Evolutionary conservation across 2,797 vertebrate genomes (phyloP).

Genomic region (Rhabdomys pumilio): DNA sequence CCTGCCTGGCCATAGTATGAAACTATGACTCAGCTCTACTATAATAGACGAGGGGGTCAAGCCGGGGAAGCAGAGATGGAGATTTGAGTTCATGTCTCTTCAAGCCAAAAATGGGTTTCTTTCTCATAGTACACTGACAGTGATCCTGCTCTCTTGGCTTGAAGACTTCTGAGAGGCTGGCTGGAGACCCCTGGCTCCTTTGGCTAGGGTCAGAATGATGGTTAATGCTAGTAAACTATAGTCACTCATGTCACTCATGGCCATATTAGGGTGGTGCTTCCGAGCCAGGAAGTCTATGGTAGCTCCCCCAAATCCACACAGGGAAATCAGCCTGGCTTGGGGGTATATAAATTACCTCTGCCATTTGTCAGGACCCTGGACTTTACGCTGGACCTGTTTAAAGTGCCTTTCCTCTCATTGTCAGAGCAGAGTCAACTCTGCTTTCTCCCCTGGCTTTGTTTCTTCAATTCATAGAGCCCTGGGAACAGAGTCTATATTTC

Average conservation of each 20-base stretch:
- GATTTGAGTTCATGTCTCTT: conserved; percentile 3
- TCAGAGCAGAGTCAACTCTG: background rate
- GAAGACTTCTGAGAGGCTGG: background rate
- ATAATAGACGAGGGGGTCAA: background rate
- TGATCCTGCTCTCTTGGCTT: background rate
- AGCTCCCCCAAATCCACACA: rapidly evolving
- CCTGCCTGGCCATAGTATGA: background rate
- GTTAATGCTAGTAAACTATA: background rate
- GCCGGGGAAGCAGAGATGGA: background rate
- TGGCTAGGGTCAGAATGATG: no score
- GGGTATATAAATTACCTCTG: background rate
- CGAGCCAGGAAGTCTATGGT: background rate
- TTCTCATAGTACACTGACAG: no score
- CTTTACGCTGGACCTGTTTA: background rate
- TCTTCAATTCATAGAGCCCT: background rate
- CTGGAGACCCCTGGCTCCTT: background rate
- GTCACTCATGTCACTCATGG: background rate
- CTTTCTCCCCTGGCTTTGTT: background rate
- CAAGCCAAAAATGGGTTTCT: background rate
- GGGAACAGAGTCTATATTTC: background rate
- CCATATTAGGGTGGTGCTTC: rapidly evolving
- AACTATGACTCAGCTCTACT: background rate
- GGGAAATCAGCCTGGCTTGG: background rate
- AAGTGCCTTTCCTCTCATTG: background rate
- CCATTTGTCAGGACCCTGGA: background rate